phyloP scores from a whole-genome alignment of 1,140 invertebrate species.

The Triops longicaudatus region DNA sequence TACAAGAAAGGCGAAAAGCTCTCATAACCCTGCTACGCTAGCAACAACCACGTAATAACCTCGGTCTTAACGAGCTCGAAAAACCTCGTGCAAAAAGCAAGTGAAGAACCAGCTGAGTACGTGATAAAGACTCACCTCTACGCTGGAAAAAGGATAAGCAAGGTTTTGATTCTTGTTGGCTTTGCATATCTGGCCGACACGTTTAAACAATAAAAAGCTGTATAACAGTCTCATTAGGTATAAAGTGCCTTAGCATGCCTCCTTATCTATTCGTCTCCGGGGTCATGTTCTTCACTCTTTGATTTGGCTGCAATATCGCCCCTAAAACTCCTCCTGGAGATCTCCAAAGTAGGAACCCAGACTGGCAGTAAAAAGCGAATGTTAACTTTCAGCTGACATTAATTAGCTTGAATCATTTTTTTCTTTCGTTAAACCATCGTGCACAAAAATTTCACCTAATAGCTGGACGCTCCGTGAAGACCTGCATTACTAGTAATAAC shows the following conservation, averaged over 20 bases:
- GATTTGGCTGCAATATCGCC: background rate
- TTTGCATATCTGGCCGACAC: background rate
- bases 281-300: background rate
- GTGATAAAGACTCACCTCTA: background rate
- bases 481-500: too few species aligned
- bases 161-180: background rate
- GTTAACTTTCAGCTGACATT: too few species aligned
- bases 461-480: too few species aligned
- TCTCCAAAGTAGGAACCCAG: too few species aligned
- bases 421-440: too few species aligned
- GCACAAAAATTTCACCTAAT: too few species aligned
- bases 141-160: background rate
- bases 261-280: background rate
- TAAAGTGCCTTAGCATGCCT: background rate
- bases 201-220: background rate
- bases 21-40: background rate
- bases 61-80: background rate
- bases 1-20: background rate
- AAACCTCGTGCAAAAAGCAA: background rate
- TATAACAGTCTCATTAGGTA: constrained; percentile 12
- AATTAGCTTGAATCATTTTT: too few species aligned
- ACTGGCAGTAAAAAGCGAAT: too few species aligned
- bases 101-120: background rate
- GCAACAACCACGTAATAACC: background rate
- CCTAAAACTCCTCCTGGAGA: too few species aligned